Base-by-base conservation (phyloP, 2,113 vertebrate species). In the Hystrix cristata region DNA sequence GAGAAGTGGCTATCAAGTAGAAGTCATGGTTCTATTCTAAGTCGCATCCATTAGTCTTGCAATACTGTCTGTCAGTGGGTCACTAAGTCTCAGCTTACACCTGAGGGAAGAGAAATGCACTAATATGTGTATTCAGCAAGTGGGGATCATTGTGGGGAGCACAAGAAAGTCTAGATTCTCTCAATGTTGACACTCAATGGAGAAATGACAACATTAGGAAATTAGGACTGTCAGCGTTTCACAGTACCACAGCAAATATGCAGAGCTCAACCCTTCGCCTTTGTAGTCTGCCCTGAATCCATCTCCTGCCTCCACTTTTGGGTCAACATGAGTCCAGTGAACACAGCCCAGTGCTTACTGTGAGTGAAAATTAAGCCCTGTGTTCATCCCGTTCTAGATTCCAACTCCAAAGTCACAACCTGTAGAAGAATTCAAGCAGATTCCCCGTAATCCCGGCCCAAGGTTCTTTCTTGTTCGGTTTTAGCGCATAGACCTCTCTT, bases 81-180 rank as follows among this genome's bases (percentile, higher is more conserved):
- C 59, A 3, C 18, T 21, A 14, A 6, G 2, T 78, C 11, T n/a
- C 31, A 55, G 76, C 60, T 16, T 31, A 1, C 2, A 18, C 1
- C 27, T 10, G 11, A 31, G 6, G 25, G 4, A 8, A 23, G 15
- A 7, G 18, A 0, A 0, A 31, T 12, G 23, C 59, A 34, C 5
- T 2, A 46, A 51, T 55, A 2, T 46, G 16, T 46, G 72, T n/a
- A 0, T 13, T 7, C 7, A 51, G 48, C n/a, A 71, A 9, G 2
- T 0, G 1, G 16, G n/a, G 1, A 2, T 46, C 31, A 5, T 0
- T 12, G 14, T 5, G 14, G 5, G 8, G 1, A 1, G 3, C 46
- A 7, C 3, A 11, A 34, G 16, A 65, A 46, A 55, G 13, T 16
- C 4, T 11, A 8, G 71, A 31, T 14, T 53, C 25, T 23, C 0